Evolutionary conservation across 2,797 vertebrate species (phyloP).

Genomic region (Harpagifer antarcticus): DNA sequence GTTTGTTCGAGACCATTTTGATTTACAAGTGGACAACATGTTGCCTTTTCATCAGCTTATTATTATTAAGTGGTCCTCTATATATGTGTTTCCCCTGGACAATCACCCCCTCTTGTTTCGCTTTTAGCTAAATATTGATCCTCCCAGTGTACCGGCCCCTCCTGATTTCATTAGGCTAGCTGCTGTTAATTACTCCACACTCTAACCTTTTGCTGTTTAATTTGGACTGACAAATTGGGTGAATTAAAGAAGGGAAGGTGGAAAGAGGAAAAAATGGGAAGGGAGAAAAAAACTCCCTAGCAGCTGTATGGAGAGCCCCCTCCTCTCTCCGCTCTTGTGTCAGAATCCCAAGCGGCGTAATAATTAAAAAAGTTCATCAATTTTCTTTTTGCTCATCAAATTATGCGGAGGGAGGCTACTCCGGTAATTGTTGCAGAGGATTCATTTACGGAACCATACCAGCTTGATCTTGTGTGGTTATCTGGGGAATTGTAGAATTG

Average conservation of each 20-base stretch:
- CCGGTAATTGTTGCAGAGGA: constrained; percentile 80
- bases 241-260: constrained; percentile 85
- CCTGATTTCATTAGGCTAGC: constrained; percentile 89
- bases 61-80: constrained; percentile 87
- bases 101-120: constrained; percentile 71
- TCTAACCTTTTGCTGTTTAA: constrained; percentile 93
- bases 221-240: constrained; percentile 93
- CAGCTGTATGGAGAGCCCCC: constrained; percentile 52
- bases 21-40: constrained; percentile 83
- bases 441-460: constrained; percentile 80
- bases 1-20: constrained; percentile 77
- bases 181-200: constrained; percentile 93
- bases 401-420: constrained; percentile 81
- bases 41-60: constrained; percentile 86
- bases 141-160: constrained; percentile 84
- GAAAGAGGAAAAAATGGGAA: constrained; percentile 62
- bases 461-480: constrained; percentile 67
- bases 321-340: constrained; percentile 60
- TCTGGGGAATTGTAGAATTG: constrained; percentile 52
- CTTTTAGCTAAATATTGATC: constrained; percentile 89
- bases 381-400: constrained; percentile 84
- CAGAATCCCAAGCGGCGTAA: constrained; percentile 80
- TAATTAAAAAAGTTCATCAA: constrained; percentile 84
- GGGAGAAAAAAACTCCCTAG: constrained; percentile 5
- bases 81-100: constrained; percentile 83